phyloP scores from a whole-genome alignment of 2,797 vertebrate genomes.

The Protonibea diacanthus region DNA sequence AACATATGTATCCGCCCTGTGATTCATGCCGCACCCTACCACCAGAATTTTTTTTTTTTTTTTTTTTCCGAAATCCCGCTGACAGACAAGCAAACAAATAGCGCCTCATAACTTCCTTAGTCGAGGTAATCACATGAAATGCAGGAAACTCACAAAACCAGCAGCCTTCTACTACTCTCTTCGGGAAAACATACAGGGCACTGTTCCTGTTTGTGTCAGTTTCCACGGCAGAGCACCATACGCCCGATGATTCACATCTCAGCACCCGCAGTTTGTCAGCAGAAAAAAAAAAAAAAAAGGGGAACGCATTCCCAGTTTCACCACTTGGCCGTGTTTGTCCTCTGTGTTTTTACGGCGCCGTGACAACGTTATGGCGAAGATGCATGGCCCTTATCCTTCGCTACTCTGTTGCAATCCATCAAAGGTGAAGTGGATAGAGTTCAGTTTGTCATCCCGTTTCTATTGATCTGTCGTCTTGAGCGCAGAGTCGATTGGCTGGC shows the following conservation, averaged over 20 bases:
- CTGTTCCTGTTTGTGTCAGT: background rate
- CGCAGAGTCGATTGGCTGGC: conserved; percentile 15
- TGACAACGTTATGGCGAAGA: conserved; percentile 44
- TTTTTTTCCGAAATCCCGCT: no score
- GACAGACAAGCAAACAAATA: no score
- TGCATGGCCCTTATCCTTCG: conserved; percentile 35
- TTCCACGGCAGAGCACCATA: background rate
- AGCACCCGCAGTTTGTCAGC: conserved; percentile 20
- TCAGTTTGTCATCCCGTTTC: conserved; percentile 59
- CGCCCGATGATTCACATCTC: conserved; percentile 28
- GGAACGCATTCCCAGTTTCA: conserved; percentile 38
- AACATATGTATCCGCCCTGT: no score
- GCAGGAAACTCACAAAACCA: background rate
- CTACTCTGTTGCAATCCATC: conserved; percentile 55
- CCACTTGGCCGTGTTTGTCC: conserved; percentile 27
- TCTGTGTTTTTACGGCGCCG: background rate
- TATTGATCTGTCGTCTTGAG: conserved; percentile 57
- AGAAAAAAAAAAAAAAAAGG: background rate
- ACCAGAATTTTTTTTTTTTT: no score
- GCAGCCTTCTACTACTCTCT: background rate
- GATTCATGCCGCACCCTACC: no score
- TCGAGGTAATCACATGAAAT: background rate
- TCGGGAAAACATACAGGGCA: background rate
- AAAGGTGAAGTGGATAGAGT: conserved; percentile 47
- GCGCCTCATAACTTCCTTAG: no score